Percentiles rank a stretch among this genome's conserved stretches.
phyloP scores from a whole-genome alignment of 2,797 vertebrate genomes.

The Hyperoplus immaculatus region DNA sequence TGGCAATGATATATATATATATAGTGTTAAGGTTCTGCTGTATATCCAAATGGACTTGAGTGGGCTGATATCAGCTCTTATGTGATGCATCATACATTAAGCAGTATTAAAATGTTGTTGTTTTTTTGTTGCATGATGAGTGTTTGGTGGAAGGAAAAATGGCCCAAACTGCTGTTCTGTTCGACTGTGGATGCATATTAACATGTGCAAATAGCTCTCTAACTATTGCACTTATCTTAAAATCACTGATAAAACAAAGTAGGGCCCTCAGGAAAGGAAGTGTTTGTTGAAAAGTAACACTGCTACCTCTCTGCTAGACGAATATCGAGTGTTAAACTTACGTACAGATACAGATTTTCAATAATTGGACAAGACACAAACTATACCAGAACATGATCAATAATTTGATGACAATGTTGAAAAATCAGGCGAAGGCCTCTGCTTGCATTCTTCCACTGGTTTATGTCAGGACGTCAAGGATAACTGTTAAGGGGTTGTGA shows the following conservation, averaged over 20 bases:
- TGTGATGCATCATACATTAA: not conserved
- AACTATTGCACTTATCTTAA: not conserved
- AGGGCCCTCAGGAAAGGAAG: not conserved
- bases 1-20: not conserved
- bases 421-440: conserved; percentile 43
- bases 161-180: not conserved
- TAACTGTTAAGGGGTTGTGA: conserved; percentile 66
- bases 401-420: not conserved
- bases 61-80: not conserved
- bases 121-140: not conserved
- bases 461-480: conserved; percentile 66
- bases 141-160: not conserved
- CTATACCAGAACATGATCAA: not conserved
- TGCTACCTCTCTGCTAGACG: not conserved
- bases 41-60: not conserved
- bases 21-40: not conserved
- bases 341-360: too few relatives aligned
- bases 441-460: conserved; percentile 76
- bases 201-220: not conserved
- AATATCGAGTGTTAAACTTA: not conserved
- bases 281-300: not conserved
- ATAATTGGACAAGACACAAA: conserved; percentile 24
- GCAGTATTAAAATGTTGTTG: not conserved
- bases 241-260: not conserved
- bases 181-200: not conserved